Evolutionary conservation across 2,113 vertebrate genomes (phyloP).

Genomic region (Callospermophilus lateralis): DNA sequence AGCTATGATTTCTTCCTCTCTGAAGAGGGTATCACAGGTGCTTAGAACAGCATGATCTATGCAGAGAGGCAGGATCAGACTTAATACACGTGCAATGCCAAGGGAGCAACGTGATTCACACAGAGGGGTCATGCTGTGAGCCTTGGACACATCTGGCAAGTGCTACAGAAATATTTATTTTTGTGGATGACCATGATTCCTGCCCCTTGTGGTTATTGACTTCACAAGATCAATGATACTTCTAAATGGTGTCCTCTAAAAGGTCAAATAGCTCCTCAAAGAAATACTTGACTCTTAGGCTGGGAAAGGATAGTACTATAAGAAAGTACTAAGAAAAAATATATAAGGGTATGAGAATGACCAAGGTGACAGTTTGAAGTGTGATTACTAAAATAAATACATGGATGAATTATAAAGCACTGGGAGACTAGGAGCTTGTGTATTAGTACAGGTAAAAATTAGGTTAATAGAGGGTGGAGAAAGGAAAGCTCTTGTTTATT

Average conservation of each 20-base stretch:
- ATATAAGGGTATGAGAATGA: not conserved
- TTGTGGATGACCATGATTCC: not conserved
- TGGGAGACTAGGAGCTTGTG: not conserved
- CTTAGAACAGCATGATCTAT: not conserved
- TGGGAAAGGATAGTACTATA: not conserved
- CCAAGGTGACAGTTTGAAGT: not conserved
- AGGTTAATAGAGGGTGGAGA: not conserved
- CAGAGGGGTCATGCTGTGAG: not conserved
- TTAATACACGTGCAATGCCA: not conserved
- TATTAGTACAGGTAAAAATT: no score
- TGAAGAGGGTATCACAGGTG: not conserved
- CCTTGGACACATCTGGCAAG: not conserved
- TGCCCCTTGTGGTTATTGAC: not conserved
- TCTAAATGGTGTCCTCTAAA: not conserved
- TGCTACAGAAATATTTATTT: not conserved
- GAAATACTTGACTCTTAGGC: not conserved
- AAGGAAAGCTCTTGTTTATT: not conserved
- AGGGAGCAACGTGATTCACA: not conserved
- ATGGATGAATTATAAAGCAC: not conserved
- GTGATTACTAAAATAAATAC: not conserved
- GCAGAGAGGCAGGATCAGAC: not conserved
- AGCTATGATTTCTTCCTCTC: no score
- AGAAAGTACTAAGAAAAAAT: not conserved
- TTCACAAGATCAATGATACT: not conserved
- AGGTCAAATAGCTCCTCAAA: not conserved